A percentile compares a stretch with the other conserved stretches of the same genome.
Evolutionary conservation across 1,140 invertebrate genomes (phyloP).

Genomic region (Scaptodrosophila lebanonensis): DNA sequence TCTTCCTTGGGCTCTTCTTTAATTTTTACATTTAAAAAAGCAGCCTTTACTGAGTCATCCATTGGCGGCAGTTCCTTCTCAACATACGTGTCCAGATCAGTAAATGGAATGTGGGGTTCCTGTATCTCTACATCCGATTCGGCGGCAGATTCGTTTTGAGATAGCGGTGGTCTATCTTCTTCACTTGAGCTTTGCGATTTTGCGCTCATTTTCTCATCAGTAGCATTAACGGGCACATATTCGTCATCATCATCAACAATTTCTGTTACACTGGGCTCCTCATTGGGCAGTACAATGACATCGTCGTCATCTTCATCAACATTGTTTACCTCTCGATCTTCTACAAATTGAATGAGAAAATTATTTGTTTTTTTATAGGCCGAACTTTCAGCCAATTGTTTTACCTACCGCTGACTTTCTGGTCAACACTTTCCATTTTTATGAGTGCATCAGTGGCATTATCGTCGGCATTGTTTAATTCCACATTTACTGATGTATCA

Average conservation of each 20-base stretch:
- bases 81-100: constrained; percentile 78
- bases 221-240: constrained; percentile 57
- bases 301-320: constrained; percentile 69
- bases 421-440: constrained; percentile 52
- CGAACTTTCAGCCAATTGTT: too few species aligned
- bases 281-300: constrained; percentile 73
- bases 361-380: too few species aligned
- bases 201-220: constrained; percentile 35
- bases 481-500: constrained; percentile 29
- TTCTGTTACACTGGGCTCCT: constrained; percentile 74
- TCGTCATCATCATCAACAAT: constrained; percentile 76
- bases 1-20: constrained; percentile 70
- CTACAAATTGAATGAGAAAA: too few species aligned
- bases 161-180: constrained; percentile 5
- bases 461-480: constrained; percentile 57
- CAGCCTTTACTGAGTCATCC: too few species aligned
- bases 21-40: constrained; percentile 68
- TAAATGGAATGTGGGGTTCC: constrained; percentile 75
- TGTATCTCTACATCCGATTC: constrained; percentile 76
- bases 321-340: too few species aligned
- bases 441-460: constrained; percentile 71
- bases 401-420: constrained; percentile 74
- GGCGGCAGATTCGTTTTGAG: constrained; percentile 62
- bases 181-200: constrained; percentile 21
- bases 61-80: constrained; percentile 69